Base-by-base conservation (phyloP, 2,888 invertebrate species). In the Dynastes maya region DNA sequence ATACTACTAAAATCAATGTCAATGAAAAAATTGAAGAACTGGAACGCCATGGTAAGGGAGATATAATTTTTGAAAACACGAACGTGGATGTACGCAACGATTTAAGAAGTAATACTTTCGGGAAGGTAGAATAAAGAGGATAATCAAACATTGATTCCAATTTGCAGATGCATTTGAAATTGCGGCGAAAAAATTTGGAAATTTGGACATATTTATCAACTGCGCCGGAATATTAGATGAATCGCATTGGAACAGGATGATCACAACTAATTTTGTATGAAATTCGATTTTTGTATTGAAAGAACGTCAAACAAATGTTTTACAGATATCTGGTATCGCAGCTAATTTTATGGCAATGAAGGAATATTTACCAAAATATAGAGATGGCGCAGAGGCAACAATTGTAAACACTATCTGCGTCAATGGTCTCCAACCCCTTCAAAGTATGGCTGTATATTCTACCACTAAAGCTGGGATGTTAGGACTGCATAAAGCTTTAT, bases 141-240 rank as follows among this genome's bases (percentile, higher is more conserved):
- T 67, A 8, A 8, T 45, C 40, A 16, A 2, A 51, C 22, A 8
- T 16, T 58, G 22, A 16, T 63, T 70, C 13, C 5, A 65, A 71
- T 72, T 78, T 75, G n/a, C 37, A 80, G 80, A 70, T 58, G 78
- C 76, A 29, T 77, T 80, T 6, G 61, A 63, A 51, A 51, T 55
- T 32, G 51, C 80, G 2, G 45, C 76, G n/a, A 65, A 71, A 58
- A 40, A 29, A 49, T 80, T 80, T 53, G 63, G 63, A 37, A 55
- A 78, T 16, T 9, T 80, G 40, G 80, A 80, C 22, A 78, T 78
- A 51, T 63, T 80, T n/a, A 65, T 80, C 37, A 80, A 76, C 53
- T 70, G 76, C 22, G 70, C 78, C 8, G 70, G 22, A 1, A 68
- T 80, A 40, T 37, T 80, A 45, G 32, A 78, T 32, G 80, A 80